phyloP scores from a whole-genome alignment of 2,797 vertebrate species.

The Antrozous pallidus region DNA sequence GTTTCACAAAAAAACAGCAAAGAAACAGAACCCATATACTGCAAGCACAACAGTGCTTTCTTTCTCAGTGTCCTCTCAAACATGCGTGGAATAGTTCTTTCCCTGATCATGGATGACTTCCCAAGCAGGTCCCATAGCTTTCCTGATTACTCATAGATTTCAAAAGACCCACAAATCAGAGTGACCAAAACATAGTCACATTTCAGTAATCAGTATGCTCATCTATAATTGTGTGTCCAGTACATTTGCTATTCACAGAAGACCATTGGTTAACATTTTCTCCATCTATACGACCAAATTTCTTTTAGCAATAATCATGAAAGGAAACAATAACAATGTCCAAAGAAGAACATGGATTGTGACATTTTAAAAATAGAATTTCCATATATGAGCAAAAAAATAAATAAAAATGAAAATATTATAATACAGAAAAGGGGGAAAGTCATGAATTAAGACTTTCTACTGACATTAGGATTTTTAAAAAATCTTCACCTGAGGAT shows the following conservation, averaged over 20 bases:
- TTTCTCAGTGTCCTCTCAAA: neutral
- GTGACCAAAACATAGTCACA: neutral
- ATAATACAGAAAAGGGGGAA: neutral
- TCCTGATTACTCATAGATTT: neutral
- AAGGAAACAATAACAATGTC: neutral
- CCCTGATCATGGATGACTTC: neutral
- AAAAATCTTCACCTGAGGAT: neutral
- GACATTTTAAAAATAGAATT: neutral
- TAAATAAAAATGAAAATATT: neutral
- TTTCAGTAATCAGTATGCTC: neutral
- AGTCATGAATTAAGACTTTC: neutral
- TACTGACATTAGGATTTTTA: neutral
- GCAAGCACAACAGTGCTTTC: neutral
- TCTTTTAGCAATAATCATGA: neutral
- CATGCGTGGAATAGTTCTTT: neutral
- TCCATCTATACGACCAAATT: neutral
- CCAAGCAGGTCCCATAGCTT: neutral
- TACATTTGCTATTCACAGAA: neutral
- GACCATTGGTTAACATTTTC: neutral
- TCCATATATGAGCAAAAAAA: neutral
- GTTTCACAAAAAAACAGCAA: neutral
- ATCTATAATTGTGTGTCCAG: neutral
- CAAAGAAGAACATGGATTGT: neutral
- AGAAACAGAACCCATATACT: neutral
- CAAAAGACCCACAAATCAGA: neutral